A percentile compares a stretch with the other conserved stretches of the same genome.
These are phyloP conservation scores for Elymnias hypermnestra DNA, from an alignment of 1,140 invertebrate species.

Conservation along the genomic window DNA sequence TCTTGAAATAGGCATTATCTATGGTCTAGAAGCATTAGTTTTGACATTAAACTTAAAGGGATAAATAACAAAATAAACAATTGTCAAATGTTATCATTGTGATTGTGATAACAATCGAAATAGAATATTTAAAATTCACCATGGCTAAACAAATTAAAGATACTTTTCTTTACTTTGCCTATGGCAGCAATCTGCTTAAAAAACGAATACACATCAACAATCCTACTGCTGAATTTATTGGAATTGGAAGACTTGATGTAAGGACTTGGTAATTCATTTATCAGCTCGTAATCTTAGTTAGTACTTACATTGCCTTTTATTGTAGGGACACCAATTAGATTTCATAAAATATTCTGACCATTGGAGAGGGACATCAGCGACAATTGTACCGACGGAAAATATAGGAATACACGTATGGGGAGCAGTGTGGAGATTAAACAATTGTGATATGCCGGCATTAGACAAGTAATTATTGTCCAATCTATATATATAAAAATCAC, in stretches of 20 bases:
- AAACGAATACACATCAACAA: slow-evolving; percentile 64
- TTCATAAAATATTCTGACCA: slow-evolving; percentile 81
- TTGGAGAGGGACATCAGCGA: slow-evolving; percentile 86
- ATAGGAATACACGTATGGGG: slow-evolving; percentile 81
- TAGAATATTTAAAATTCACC: background rate
- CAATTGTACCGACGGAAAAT: slow-evolving; percentile 80
- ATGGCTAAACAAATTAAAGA: slow-evolving; percentile 20
- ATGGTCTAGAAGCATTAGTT: too few relatives aligned
- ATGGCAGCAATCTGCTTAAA: slow-evolving; percentile 62
- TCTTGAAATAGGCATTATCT: too few relatives aligned
- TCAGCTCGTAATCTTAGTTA: too few relatives aligned
- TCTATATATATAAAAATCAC: too few relatives aligned
- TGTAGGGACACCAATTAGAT: slow-evolving; percentile 83
- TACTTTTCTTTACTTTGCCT: slow-evolving; percentile 61
- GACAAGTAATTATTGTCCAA: slow-evolving; percentile 77
- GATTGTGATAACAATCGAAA: too few relatives aligned
- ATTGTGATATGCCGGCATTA: slow-evolving; percentile 78
- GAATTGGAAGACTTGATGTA: slow-evolving; percentile 50
- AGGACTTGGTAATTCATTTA: background rate
- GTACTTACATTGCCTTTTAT: background rate
- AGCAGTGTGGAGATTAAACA: slow-evolving; percentile 85
- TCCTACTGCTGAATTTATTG: slow-evolving; percentile 53
- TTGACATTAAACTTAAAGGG: too few relatives aligned
- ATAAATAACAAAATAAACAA: too few relatives aligned
- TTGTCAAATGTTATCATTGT: too few relatives aligned